Conservation (phyloP, 2,797 vertebrate species). For the Sylvia borin region DNA sequence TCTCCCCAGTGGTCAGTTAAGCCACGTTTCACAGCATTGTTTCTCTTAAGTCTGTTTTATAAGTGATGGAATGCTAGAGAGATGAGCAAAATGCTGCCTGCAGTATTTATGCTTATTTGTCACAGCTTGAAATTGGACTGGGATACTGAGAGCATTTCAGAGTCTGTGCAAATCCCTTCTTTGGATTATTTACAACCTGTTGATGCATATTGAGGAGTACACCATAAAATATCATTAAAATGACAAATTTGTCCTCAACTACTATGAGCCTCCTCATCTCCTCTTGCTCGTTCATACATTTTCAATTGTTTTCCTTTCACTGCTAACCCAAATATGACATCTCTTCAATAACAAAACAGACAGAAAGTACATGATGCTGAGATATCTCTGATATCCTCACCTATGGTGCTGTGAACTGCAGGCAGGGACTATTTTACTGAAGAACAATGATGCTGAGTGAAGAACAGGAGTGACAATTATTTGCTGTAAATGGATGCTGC, state of each 20-base stretch:
- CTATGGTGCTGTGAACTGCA: background rate
- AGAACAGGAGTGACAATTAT: background rate
- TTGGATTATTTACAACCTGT: slow-evolving; percentile 46
- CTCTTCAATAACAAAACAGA: background rate
- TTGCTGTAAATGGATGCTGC: background rate
- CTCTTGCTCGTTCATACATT: background rate
- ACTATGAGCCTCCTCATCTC: background rate
- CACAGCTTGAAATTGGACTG: slow-evolving; percentile 28
- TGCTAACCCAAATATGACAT: background rate
- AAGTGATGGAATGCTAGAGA: background rate
- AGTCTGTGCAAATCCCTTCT: slow-evolving; percentile 29
- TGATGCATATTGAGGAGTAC: slow-evolving; percentile 5
- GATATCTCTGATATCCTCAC: background rate
- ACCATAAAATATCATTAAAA: slow-evolving; percentile 22
- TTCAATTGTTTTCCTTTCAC: background rate
- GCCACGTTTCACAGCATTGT: background rate
- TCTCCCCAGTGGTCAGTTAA: background rate
- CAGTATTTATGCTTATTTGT: slow-evolving; percentile 21
- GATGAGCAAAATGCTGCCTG: background rate
- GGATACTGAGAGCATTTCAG: background rate
- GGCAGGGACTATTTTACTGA: background rate
- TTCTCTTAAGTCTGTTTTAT: background rate
- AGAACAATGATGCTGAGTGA: background rate
- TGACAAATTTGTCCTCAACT: background rate
- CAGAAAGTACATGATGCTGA: background rate